phyloP scores from a whole-genome alignment of 1,140 invertebrate species.

The Varroa destructor region DNA sequence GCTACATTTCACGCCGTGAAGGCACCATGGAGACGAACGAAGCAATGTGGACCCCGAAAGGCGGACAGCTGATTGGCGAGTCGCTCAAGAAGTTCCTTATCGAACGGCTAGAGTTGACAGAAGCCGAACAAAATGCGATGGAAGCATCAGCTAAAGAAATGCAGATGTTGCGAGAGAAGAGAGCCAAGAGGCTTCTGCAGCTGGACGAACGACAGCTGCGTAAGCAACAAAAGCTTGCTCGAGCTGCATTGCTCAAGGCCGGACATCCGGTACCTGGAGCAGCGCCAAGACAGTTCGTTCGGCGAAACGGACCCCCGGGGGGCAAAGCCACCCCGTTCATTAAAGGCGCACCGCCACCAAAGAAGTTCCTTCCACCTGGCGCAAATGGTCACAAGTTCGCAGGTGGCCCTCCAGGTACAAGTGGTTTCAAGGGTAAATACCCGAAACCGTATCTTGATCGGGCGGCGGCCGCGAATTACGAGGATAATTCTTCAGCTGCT shows the following conservation, averaged over 20 bases:
- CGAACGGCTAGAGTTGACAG: slow-evolving; percentile 12
- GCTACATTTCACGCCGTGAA: slow-evolving; percentile 15
- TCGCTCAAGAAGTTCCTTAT: slow-evolving; percentile 12
- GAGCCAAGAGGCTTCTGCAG: neutral
- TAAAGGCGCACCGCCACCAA: too few species aligned
- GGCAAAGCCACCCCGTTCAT: too few species aligned
- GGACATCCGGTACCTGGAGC: slow-evolving; percentile 9
- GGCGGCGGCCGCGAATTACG: too few species aligned
- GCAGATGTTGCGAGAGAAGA: neutral
- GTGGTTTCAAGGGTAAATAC: too few species aligned
- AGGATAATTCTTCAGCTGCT: too few species aligned
- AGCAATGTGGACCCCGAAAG: slow-evolving; percentile 26
- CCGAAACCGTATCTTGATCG: too few species aligned
- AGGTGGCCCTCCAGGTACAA: too few species aligned
- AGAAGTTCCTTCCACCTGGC: too few species aligned
- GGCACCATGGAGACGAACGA: slow-evolving; percentile 25
- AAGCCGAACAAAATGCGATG: slow-evolving; percentile 4
- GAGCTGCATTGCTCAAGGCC: neutral
- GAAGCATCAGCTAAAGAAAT: slow-evolving; percentile 8
- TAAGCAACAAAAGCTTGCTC: slow-evolving; percentile 6
- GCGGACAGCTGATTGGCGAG: slow-evolving; percentile 14
- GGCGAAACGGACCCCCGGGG: too few species aligned
- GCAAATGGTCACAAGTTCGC: too few species aligned
- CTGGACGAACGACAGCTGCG: slow-evolving; percentile 11
- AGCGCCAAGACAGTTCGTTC: too few species aligned